Evolutionary conservation across 64 coral and sea anemone genomes (phyloP).

Genomic region (Stichodactyla mertensii): DNA sequence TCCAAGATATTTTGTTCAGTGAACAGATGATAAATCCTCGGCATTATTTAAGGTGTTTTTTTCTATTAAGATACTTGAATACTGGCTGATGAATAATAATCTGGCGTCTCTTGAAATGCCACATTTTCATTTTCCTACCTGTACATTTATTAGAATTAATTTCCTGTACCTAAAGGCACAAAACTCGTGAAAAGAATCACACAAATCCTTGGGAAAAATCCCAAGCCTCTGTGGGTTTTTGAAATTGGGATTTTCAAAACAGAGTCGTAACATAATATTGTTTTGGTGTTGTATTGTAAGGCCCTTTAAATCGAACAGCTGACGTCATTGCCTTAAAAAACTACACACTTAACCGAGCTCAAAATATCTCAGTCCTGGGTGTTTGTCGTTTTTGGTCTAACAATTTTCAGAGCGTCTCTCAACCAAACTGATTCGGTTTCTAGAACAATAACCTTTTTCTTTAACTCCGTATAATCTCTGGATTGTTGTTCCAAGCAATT

Average conservation of each 20-base stretch:
- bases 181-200: not conserved
- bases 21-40: not conserved
- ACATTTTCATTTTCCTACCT: not conserved
- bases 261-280: not conserved
- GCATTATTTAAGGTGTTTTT: not conserved
- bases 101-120: not conserved
- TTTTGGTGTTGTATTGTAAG: not conserved
- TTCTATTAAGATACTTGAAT: not conserved
- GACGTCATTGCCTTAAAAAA: not conserved
- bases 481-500: constrained; percentile 56
- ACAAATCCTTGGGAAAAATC: not conserved
- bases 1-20: not conserved
- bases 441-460: constrained; percentile 51
- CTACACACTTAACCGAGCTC: not conserved
- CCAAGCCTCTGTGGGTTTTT: not conserved
- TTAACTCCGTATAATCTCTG: constrained; percentile 27
- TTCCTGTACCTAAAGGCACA: not conserved
- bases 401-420: constrained; percentile 76
- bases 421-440: constrained; percentile 73
- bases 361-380: not conserved
- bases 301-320: constrained; percentile 2
- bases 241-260: not conserved
- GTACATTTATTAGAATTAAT: not conserved
- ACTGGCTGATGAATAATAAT: not conserved
- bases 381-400: constrained; percentile 33